Conservation (phyloP, 2,113 vertebrate species). For the Periophthalmodon schlosseri region DNA sequence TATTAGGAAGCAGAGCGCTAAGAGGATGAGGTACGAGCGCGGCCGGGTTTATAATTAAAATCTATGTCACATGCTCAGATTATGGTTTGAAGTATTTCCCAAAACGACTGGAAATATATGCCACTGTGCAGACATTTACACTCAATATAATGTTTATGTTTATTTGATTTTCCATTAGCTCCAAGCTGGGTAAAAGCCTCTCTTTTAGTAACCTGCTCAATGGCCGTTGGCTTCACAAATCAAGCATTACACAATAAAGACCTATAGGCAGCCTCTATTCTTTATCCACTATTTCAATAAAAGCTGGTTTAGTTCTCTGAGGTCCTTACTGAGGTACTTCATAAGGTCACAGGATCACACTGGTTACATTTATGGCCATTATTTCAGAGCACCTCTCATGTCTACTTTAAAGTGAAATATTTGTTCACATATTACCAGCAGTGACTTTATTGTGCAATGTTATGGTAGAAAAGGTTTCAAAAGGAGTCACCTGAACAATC, state of each 20-base stretch:
- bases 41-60: constrained; percentile 51
- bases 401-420: not conserved
- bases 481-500: too few species aligned
- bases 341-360: constrained; percentile 6
- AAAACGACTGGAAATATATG: constrained; percentile 26
- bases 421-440: not conserved
- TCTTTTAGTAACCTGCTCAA: constrained; percentile 4
- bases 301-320: constrained; percentile 1
- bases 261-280: not conserved
- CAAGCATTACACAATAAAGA: constrained; percentile 5
- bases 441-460: not conserved
- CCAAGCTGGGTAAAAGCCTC: constrained; percentile 11
- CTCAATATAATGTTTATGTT: constrained; percentile 27
- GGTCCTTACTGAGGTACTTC: constrained; percentile 6
- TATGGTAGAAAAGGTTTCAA: too few species aligned
- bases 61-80: constrained; percentile 35
- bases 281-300: constrained; percentile 24
- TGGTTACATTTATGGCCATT: constrained; percentile 3
- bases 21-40: constrained; percentile 52
- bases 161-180: constrained; percentile 37
- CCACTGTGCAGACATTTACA: constrained; percentile 26
- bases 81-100: constrained; percentile 20
- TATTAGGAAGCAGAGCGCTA: constrained; percentile 59
- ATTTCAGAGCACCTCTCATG: not conserved
- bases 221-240: constrained; percentile 1